These are phyloP conservation scores for Paratilapia polleni DNA, from an alignment of 2,113 vertebrate genomes.

Conservation along the genomic window DNA sequence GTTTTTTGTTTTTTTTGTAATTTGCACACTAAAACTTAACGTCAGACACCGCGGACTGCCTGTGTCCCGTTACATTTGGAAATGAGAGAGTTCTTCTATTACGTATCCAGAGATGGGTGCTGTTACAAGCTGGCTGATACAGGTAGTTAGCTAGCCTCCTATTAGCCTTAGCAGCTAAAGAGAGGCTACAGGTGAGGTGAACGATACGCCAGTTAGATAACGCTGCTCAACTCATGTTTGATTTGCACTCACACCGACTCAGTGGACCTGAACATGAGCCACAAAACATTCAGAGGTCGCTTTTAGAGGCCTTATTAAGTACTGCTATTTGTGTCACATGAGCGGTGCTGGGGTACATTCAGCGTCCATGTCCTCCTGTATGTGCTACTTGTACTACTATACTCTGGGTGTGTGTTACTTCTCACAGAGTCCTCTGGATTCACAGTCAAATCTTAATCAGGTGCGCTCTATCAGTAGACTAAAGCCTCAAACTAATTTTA, in stretches of 20 bases:
- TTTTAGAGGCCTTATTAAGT: fast-evolving
- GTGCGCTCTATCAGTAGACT: too few relatives aligned
- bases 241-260: fast-evolving
- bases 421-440: too few relatives aligned
- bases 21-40: neutral
- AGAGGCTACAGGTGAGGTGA: neutral
- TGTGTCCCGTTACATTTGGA: neutral
- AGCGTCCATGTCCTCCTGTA: fast-evolving
- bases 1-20: neutral
- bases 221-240: neutral
- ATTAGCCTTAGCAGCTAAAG: neutral
- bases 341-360: neutral
- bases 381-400: neutral
- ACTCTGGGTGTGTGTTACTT: too few relatives aligned
- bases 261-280: neutral
- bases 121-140: neutral
- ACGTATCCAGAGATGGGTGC: neutral
- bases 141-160: neutral
- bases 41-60: fast-evolving
- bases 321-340: too few relatives aligned
- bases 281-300: neutral
- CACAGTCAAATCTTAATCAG: too few relatives aligned
- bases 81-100: fast-evolving
- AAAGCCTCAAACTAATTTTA: too few relatives aligned
- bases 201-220: neutral